Conservation (phyloP, 2,888 invertebrate genomes). For the Rhagonycha fulva region DNA sequence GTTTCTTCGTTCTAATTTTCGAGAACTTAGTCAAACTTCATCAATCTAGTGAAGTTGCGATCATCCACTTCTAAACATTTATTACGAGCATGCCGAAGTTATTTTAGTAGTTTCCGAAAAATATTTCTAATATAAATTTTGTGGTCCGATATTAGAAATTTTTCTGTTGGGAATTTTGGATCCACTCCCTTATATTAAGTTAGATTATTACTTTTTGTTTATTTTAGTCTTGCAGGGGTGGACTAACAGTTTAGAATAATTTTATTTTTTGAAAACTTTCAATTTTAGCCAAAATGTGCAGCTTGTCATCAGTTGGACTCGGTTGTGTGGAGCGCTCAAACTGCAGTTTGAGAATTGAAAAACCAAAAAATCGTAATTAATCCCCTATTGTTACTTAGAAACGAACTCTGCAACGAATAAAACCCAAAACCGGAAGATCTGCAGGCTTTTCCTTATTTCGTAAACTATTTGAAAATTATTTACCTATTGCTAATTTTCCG, state of each 20-base stretch:
- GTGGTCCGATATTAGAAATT: background rate
- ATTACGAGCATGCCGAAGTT: slow-evolving; percentile 6
- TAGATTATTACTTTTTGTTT: background rate
- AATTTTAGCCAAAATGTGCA: no score
- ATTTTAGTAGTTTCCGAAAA: background rate
- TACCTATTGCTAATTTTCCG: background rate
- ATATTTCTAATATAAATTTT: background rate
- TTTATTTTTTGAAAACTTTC: no score
- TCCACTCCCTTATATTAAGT: background rate
- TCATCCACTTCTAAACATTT: slow-evolving; percentile 84
- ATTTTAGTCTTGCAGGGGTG: no score
- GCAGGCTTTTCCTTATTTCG: no score
- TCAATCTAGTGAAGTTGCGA: slow-evolving; percentile 67
- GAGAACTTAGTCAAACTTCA: slow-evolving; percentile 33
- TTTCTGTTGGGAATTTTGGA: background rate
- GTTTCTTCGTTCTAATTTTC: slow-evolving; percentile 23
- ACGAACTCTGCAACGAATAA: no score
- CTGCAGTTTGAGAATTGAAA: no score
- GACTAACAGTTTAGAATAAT: no score
- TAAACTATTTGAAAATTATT: background rate
- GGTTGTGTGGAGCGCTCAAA: no score
- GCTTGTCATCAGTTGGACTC: no score
- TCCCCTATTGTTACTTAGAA: no score
- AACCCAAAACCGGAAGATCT: no score
- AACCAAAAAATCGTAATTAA: no score